A percentile compares a stretch with the other conserved stretches of the same genome.
Conservation (phyloP, 2,113 vertebrate genomes). For the Tonatia bakeri region DNA sequence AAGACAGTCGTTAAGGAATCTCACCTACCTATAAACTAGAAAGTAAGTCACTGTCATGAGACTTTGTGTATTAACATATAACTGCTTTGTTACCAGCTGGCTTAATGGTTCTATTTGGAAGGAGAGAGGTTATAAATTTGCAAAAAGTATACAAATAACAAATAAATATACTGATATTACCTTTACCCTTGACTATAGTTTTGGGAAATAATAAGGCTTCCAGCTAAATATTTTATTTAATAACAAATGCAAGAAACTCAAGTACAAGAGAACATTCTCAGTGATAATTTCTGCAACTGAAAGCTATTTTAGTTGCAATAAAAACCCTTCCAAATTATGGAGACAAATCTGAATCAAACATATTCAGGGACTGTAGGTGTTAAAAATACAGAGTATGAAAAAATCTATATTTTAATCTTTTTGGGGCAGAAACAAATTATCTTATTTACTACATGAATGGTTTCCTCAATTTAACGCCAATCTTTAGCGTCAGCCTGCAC, state of each 20-base stretch:
- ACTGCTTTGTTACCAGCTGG: not conserved
- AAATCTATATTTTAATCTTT: conserved; percentile 87
- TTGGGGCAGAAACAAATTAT: conserved; percentile 84
- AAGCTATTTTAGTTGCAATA: conserved; percentile 31
- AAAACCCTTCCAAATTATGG: conserved; percentile 62
- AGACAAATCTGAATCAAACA: conserved; percentile 50
- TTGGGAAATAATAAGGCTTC: conserved; percentile 18
- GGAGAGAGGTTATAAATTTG: not conserved
- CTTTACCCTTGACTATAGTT: not conserved
- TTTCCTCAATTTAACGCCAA: conserved; percentile 91
- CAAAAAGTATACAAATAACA: not conserved
- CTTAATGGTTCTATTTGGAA: not conserved
- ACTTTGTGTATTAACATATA: not conserved
- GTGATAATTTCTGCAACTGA: conserved; percentile 19
- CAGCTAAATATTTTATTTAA: conserved; percentile 25
- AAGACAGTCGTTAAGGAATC: not conserved
- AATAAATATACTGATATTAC: not conserved
- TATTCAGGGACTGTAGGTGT: conserved; percentile 73
- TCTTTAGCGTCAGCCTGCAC: conserved; percentile 87
- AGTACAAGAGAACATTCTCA: not conserved
- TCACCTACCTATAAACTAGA: not conserved
- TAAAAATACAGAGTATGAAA: conserved; percentile 74
- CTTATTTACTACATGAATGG: conserved; percentile 92
- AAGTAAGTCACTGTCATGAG: not conserved
- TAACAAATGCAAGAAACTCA: not conserved